Base-by-base conservation (phyloP, 2,113 vertebrate species). In the Tympanuchus pallidicinctus region DNA sequence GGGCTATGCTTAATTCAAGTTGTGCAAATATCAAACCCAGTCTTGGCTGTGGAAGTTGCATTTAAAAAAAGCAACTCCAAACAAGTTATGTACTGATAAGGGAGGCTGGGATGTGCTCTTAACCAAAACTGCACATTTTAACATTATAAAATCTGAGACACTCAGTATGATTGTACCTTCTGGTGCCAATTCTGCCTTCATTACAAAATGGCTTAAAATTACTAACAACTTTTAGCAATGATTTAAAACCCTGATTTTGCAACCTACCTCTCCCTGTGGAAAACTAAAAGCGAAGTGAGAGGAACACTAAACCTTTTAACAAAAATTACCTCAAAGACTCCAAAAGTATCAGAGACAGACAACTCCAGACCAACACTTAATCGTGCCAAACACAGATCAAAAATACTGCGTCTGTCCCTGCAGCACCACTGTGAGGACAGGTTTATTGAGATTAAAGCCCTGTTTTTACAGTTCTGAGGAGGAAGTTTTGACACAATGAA, bases 251-350 rank as follows among this genome's bases (percentile, higher is more conserved):
- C 30, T 45, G 15, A 76, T 82, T 94, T 87, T 90, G 21, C 54
- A 89, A 79, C 18, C 18, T 50, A 34, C 38, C 67, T 76, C 42
- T 64, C 42, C 32, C 24, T 66, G 25, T 7, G 12, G 24, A 92
- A 77, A 95, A 59, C 24, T 48, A 61, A 76, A 92, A 79, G 40
- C 30, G 91, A 92, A 79, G n/a, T 82, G 36, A n/a, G 87, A 88
- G 20, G 24, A 92, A 72, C 52, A 59, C 8, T 18, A 82, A 30
- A 14, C 43, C 25, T 75, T 94, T 86, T 57, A 84, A 75, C 3
- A 3, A 34, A 10, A 63, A 70, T 38, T 48, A 42, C 30, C 42
- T 72, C 78, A 36, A 75, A 89, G 66, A 65, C 32, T 57, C 9
- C 32, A 78, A 65, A 78, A 65, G 43, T 36, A 65, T 79, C 72